These are phyloP conservation scores for Charadrius vociferus DNA, from an alignment of 2,113 vertebrate genomes.

Conservation along the genomic window DNA sequence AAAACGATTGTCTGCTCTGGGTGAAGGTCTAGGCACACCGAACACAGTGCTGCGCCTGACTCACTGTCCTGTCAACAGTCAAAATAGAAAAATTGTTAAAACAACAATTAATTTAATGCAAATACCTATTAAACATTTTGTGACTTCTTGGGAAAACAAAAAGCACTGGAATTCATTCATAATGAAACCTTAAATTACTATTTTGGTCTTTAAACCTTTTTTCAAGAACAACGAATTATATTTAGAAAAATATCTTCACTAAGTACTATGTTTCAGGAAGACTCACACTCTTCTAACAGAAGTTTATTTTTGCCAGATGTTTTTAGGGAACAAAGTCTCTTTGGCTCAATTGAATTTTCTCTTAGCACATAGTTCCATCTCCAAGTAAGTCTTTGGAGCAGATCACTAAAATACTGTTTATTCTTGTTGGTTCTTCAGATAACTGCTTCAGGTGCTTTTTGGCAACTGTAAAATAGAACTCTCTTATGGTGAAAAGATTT, in stretches of 20 bases:
- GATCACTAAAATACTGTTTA: neutral
- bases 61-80: neutral
- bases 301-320: neutral
- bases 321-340: neutral
- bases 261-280: neutral
- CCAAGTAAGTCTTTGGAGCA: neutral
- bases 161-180: neutral
- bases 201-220: neutral
- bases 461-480: conserved; percentile 21
- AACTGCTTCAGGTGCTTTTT: neutral
- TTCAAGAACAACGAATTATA: neutral
- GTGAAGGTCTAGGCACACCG: neutral
- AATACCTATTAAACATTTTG: neutral
- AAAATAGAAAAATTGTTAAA: neutral
- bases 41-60: neutral
- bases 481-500: neutral
- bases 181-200: neutral
- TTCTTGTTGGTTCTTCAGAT: neutral
- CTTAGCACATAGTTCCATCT: neutral
- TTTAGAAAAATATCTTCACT: neutral
- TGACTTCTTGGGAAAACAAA: neutral
- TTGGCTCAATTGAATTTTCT: neutral
- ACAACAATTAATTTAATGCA: neutral
- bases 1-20: neutral
- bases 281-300: neutral